phyloP scores from a whole-genome alignment of 2,888 invertebrate species.

The Drosophila mimica region DNA sequence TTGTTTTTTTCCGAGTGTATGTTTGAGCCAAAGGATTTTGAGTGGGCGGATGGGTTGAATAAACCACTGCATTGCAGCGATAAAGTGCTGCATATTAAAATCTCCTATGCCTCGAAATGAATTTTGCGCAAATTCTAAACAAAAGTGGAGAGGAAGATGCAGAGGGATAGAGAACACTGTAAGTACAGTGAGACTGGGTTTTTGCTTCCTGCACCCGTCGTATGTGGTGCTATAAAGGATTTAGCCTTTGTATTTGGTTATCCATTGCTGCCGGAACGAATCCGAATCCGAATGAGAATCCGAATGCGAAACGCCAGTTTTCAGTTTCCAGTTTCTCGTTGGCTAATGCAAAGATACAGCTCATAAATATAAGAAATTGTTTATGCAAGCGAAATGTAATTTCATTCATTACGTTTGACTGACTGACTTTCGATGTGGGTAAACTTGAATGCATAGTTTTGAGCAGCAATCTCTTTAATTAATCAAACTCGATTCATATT shows the following conservation, averaged over 20 bases:
- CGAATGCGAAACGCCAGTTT: slow-evolving; percentile 57
- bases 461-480: slow-evolving; percentile 18
- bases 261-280: slow-evolving; percentile 48
- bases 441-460: slow-evolving; percentile 8
- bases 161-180: neutral
- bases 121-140: slow-evolving; percentile 74
- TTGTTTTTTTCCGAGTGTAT: slow-evolving; percentile 40
- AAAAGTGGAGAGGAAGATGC: slow-evolving; percentile 36
- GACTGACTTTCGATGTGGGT: slow-evolving; percentile 22
- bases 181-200: neutral
- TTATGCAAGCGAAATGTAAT: slow-evolving; percentile 63
- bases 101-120: slow-evolving; percentile 72
- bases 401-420: slow-evolving; percentile 55
- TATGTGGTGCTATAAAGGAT: slow-evolving; percentile 50
- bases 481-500: slow-evolving; percentile 9
- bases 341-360: slow-evolving; percentile 50
- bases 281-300: slow-evolving; percentile 53
- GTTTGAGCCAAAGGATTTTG: slow-evolving; percentile 32
- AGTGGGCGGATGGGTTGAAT: slow-evolving; percentile 5
- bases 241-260: slow-evolving; percentile 50
- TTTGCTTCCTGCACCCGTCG: neutral
- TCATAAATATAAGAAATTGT: slow-evolving; percentile 52
- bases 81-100: slow-evolving; percentile 69
- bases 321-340: slow-evolving; percentile 53
- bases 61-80: slow-evolving; percentile 56